Percentiles rank a stretch among this genome's conserved stretches.
Evolutionary conservation across 2,888 invertebrate species (phyloP).

Genomic region (Heteromyza rotundicornis): DNA sequence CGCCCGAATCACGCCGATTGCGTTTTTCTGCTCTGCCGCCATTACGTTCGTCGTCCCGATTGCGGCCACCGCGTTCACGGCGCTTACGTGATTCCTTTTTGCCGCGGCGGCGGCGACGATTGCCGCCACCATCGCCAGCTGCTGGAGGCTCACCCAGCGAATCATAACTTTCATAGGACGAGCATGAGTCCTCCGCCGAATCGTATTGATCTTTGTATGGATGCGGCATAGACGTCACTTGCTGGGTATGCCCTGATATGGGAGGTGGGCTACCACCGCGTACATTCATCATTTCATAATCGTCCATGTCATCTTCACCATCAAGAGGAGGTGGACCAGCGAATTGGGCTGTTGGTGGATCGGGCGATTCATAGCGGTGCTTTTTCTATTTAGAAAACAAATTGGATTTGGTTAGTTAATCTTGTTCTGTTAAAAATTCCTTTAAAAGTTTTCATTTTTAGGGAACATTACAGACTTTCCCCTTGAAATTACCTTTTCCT

Average conservation of each 20-base stretch:
- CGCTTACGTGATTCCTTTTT: conserved; percentile 57
- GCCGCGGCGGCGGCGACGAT: conserved; percentile 59
- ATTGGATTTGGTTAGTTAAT: too few relatives aligned
- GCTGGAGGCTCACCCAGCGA: conserved; percentile 51
- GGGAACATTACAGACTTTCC: too few relatives aligned
- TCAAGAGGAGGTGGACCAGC: conserved; percentile 46
- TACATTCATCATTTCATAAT: conserved; percentile 81
- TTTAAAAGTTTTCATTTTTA: too few relatives aligned
- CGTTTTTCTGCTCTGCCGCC: conserved; percentile 64
- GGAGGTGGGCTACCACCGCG: conserved; percentile 75
- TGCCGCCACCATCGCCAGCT: conserved; percentile 50
- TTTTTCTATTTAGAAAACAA: conserved; percentile 27
- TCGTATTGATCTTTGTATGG: conserved; percentile 63
- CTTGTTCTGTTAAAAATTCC: too few relatives aligned
- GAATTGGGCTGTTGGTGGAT: conserved; percentile 50
- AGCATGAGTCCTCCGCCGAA: conserved; percentile 66
- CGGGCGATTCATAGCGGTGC: conserved; percentile 31
- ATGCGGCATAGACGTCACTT: conserved; percentile 10
- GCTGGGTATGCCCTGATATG: conserved; percentile 38
- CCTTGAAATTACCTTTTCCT: conserved; percentile 40
- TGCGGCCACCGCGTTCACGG: conserved; percentile 63
- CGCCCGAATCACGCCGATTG: conserved; percentile 68
- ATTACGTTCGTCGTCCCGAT: conserved; percentile 62
- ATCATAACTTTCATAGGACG: conserved; percentile 66
- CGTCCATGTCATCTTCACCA: conserved; percentile 68